phyloP scores from a whole-genome alignment of 2,113 vertebrate species.

The Passer domesticus region DNA sequence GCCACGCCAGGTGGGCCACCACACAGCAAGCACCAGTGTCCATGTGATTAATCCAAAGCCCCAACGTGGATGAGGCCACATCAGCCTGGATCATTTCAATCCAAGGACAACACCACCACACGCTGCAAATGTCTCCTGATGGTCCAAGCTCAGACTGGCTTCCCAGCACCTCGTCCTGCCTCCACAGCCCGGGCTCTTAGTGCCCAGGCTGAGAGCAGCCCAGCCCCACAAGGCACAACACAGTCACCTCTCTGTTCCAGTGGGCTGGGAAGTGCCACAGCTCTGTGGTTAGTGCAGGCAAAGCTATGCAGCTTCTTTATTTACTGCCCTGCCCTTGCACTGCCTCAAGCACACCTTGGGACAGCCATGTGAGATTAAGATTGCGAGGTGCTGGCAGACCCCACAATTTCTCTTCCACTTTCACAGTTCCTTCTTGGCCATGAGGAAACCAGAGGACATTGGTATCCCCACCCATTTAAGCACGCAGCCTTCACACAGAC shows the following conservation, averaged over 20 bases:
- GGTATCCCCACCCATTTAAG: not conserved
- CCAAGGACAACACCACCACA: not conserved
- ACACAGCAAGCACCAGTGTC: not conserved
- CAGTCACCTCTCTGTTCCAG: not conserved
- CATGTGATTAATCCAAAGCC: not conserved
- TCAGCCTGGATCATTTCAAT: not conserved
- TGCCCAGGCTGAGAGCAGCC: not conserved
- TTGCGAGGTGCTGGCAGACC: rapidly evolving
- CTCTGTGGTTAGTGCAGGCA: not conserved
- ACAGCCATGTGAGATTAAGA: not conserved
- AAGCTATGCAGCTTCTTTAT: not conserved
- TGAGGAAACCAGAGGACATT: not conserved
- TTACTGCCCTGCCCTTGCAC: not conserved
- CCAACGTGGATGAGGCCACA: not conserved
- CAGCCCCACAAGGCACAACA: not conserved
- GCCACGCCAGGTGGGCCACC: not conserved
- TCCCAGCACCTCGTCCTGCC: not conserved
- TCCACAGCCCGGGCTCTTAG: not conserved
- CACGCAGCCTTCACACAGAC: not conserved
- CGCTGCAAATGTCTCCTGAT: rapidly evolving
- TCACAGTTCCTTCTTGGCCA: not conserved
- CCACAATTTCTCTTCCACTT: not conserved
- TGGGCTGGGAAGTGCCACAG: not conserved
- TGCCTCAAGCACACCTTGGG: not conserved
- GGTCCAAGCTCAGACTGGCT: not conserved